These are phyloP conservation scores for Epsilonema sp. DNA, from an alignment of 2,888 invertebrate species.

Conservation along the genomic window DNA sequence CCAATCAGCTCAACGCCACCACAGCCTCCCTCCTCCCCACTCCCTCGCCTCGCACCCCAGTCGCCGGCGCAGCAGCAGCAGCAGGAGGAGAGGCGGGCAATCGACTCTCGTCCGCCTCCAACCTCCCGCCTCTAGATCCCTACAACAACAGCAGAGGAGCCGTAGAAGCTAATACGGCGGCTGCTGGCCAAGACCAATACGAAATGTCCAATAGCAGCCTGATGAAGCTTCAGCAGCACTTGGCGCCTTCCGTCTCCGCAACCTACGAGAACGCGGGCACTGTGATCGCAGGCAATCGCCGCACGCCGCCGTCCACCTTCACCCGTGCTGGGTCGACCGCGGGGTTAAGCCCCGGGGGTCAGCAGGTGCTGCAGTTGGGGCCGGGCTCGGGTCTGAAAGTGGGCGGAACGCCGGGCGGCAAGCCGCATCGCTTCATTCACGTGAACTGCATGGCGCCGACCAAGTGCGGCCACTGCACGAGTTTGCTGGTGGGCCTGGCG, in stretches of 20 bases:
- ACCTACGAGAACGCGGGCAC: conserved; percentile 18
- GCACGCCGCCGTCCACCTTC: too few relatives aligned
- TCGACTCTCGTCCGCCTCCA: too few relatives aligned
- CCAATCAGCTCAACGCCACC: too few relatives aligned
- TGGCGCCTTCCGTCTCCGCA: not conserved
- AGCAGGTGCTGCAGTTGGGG: not conserved
- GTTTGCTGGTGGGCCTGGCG: conserved; percentile 83
- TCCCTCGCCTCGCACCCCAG: too few relatives aligned
- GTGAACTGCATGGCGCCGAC: conserved; percentile 80
- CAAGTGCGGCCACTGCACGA: conserved; percentile 92
- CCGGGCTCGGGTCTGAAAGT: too few relatives aligned
- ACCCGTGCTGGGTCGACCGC: too few relatives aligned
- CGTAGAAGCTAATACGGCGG: too few relatives aligned
- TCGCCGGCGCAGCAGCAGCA: too few relatives aligned
- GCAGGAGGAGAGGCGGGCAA: too few relatives aligned
- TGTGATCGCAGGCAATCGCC: not conserved
- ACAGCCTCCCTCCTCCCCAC: too few relatives aligned
- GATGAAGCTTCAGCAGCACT: conserved; percentile 5
- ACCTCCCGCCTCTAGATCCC: too few relatives aligned
- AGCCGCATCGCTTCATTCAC: conserved; percentile 73
- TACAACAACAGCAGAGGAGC: too few relatives aligned
- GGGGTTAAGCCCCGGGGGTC: not conserved
- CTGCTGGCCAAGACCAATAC: conserved; percentile 13
- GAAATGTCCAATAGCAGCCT: conserved; percentile 14
- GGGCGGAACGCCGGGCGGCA: conserved; percentile 52